Evolutionary conservation across 2,113 vertebrate species (phyloP), one percentile per base, ranked within the genome.

Genomic region (Mesocricetus auratus): DNA sequence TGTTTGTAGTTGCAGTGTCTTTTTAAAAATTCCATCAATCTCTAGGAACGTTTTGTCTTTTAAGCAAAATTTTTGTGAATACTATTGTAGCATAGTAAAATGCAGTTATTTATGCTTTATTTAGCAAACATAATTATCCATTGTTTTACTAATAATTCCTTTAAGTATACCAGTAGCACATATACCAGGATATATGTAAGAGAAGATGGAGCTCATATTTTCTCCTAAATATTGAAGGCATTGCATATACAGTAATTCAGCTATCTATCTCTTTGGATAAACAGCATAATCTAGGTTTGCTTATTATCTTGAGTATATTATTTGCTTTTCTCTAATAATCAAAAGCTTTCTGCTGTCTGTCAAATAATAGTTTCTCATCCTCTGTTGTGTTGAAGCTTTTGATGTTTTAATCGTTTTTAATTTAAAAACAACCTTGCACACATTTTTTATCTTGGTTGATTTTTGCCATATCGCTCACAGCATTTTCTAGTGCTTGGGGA

Each of bases 391-490:
- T 93, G 33, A 16, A 22, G 26, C 12, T 97, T 97, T 94, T 91
- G 56, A 78, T 94, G 10, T 92, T 96, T 96, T 45, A 93, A 26
- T 50, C 86, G 91, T 17, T 86, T 86, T 96, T 86, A 74, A 22
- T 81, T 95, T 85, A 95, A 98, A 97, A 97, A 71, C 11, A 60
- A 66, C 83, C 5, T 81, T 95, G 6, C 89, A 83, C 31, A 7
- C 31, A 81, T 45, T 94, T 94, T 97, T 96, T 96, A 85, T 87
- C 66, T 96, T 94, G 88, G 83, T 95, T 83, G 7, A 89, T 96
- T 94, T 42, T 96, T 92, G 77, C 83, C 16, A 58, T 2, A 95
- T 56, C 16, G 10, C 29, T 95, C 90, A 94, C n/a, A 97, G 53
- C 26, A 7, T 75, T 94, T 98, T 91, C 66, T 50, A 93, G 89